Conservation (phyloP, 1,140 invertebrate genomes). For the Neodiprion pinetum region DNA sequence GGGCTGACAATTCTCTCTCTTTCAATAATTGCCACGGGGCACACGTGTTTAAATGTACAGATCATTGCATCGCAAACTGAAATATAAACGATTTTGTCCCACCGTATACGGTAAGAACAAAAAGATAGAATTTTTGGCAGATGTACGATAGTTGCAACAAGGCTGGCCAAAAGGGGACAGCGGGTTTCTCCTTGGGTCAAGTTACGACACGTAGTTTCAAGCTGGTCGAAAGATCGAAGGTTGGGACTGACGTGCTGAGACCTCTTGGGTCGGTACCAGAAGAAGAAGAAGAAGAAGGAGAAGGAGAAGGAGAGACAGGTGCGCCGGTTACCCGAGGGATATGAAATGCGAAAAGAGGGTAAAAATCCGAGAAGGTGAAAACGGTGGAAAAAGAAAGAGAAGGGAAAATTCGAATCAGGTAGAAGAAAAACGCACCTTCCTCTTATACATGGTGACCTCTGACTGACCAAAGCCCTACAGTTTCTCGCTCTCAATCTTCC, state of each 20-base stretch:
- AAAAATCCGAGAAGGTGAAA: background rate
- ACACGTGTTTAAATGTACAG: background rate
- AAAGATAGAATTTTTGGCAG: background rate
- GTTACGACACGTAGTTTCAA: background rate
- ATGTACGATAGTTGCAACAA: background rate
- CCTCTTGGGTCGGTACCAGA: background rate
- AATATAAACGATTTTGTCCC: background rate
- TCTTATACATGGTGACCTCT: too few relatives aligned
- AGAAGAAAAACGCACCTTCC: background rate
- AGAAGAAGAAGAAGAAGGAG: too few relatives aligned
- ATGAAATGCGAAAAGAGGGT: background rate
- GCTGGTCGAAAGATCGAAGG: background rate
- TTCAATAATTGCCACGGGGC: too few relatives aligned
- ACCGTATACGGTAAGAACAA: background rate
- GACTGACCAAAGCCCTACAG: too few relatives aligned
- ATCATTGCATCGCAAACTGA: background rate
- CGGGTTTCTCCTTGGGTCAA: background rate
- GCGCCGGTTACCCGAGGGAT: background rate
- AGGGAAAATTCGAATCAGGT: background rate
- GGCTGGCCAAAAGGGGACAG: background rate
- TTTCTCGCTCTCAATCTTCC: background rate
- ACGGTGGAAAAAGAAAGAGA: background rate
- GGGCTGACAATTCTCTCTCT: too few relatives aligned
- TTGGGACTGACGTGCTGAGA: background rate
- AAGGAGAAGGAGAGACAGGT: background rate